Conservation (phyloP, 2,113 vertebrate species). For the Stigmatopora nigra region DNA sequence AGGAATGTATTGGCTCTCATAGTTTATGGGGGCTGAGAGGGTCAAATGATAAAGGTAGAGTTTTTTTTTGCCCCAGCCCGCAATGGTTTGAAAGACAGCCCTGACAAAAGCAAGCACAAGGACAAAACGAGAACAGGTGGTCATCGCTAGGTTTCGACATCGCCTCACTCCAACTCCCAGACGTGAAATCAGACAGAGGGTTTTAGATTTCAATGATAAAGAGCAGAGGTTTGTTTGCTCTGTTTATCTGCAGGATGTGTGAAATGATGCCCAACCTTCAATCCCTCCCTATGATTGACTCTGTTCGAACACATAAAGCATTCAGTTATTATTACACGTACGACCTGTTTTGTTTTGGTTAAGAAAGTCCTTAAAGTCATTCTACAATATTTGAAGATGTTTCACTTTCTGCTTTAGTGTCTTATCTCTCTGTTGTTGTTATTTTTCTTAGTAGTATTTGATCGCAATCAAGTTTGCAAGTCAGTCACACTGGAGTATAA, state of each 20-base stretch:
- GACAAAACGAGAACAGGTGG: conserved; percentile 67
- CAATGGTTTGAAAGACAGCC: conserved; percentile 59
- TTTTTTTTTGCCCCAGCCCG: conserved; percentile 61
- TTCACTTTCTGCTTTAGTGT: no score
- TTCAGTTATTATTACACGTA: conserved; percentile 38
- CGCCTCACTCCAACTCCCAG: conserved; percentile 25
- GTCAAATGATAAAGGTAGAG: conserved; percentile 60
- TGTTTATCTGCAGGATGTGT: conserved; percentile 63
- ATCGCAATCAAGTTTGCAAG: no score
- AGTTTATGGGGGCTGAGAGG: conserved; percentile 34
- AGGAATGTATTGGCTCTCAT: conserved; percentile 42
- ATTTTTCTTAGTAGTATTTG: no score
- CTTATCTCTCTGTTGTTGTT: no score
- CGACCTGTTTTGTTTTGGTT: neutral
- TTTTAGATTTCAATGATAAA: conserved; percentile 71
- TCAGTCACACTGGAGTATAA: no score
- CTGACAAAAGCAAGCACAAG: conserved; percentile 50
- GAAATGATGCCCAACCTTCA: conserved; percentile 63
- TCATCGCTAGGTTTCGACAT: conserved; percentile 47
- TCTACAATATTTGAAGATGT: neutral
- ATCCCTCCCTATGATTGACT: conserved; percentile 34
- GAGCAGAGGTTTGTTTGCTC: conserved; percentile 63
- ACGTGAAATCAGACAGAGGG: conserved; percentile 60
- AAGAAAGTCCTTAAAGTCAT: neutral
- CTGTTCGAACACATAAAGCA: conserved; percentile 18